Evolutionary conservation across 23 tunicate species (phyloP).

Genomic region (Styela plicata): DNA sequence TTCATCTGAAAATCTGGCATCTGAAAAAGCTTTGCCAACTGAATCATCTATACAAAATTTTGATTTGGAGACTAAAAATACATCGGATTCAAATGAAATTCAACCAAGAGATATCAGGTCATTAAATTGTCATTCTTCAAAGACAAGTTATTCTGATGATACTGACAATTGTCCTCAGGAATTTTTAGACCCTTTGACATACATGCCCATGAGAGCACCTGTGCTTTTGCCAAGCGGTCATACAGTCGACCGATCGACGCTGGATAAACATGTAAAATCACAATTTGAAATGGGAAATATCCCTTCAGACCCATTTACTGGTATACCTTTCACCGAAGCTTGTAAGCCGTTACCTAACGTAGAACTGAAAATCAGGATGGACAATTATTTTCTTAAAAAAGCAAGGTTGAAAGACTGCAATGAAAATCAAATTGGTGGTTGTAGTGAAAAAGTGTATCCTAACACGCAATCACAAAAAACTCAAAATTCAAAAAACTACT

Average conservation of each 20-base stretch:
- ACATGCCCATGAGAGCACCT: conserved; percentile 48
- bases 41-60: no score
- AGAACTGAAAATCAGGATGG: conserved; percentile 46
- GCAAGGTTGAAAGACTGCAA: background rate
- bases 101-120: no score
- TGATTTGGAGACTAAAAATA: no score
- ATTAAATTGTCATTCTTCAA: no score
- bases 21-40: no score
- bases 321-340: conserved; percentile 53
- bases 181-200: conserved; percentile 59
- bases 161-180: conserved; percentile 16
- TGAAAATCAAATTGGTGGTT: background rate
- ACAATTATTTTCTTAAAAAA: conserved; percentile 19
- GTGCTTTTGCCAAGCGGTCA: conserved; percentile 79
- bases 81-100: no score
- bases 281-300: conserved; percentile 61
- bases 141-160: no score
- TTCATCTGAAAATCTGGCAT: no score
- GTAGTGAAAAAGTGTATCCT: background rate
- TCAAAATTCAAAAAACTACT: no score
- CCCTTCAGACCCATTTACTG: conserved; percentile 87
- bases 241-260: conserved; percentile 56
- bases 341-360: conserved; percentile 56
- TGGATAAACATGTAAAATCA: conserved; percentile 63
- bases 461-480: background rate